Evolutionary conservation across 2,888 invertebrate species (phyloP).

Genomic region (Drosophila parthenogenetica): DNA sequence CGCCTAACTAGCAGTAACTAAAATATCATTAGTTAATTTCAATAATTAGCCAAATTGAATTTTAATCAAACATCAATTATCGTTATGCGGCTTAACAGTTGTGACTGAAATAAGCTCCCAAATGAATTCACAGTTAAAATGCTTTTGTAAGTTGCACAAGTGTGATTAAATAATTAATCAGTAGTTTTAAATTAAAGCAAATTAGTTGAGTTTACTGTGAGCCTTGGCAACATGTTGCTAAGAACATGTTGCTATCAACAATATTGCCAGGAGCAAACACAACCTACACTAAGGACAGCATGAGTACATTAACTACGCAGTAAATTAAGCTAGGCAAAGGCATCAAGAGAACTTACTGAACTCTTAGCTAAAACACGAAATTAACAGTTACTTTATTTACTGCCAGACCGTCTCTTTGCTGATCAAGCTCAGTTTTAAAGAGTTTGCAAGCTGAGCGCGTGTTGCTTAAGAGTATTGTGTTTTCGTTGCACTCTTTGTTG

Average conservation of each 20-base stretch:
- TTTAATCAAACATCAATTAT: constrained; percentile 41
- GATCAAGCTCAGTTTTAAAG: background rate
- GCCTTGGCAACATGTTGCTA: background rate
- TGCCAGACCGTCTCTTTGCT: background rate
- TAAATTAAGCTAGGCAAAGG: background rate
- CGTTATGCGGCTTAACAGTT: constrained; percentile 6
- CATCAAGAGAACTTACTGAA: background rate
- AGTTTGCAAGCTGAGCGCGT: background rate
- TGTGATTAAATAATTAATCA: constrained; percentile 24
- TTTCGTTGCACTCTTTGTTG: constrained; percentile 8
- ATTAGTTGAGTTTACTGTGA: background rate
- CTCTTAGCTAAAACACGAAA: background rate
- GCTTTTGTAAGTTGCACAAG: constrained; percentile 6
- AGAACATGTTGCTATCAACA: background rate
- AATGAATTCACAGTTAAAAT: background rate
- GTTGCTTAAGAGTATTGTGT: constrained; percentile 21
- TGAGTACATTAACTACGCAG: background rate
- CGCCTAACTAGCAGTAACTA: constrained; percentile 17
- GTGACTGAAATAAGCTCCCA: constrained; percentile 5
- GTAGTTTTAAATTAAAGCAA: background rate
- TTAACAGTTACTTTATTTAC: background rate
- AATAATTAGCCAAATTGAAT: constrained; percentile 44
- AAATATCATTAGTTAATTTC: constrained; percentile 63
- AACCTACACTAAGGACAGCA: background rate
- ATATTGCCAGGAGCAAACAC: constrained; percentile 11